Conservation (phyloP, 64 coral and sea anemone genomes). For the Stichodactyla helianthus region DNA sequence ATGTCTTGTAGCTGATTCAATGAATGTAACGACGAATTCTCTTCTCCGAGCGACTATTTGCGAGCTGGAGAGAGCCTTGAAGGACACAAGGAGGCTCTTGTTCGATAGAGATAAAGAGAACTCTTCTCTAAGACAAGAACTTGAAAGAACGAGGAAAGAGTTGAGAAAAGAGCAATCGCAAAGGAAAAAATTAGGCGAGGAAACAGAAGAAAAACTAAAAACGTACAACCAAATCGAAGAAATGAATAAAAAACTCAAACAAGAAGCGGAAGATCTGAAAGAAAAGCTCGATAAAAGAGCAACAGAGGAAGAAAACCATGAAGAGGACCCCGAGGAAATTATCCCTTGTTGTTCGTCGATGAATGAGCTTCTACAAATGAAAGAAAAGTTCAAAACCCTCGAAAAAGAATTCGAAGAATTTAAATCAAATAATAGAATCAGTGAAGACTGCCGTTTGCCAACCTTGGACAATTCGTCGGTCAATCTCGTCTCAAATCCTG, state of each 20-base stretch:
- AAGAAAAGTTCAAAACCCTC: constrained; percentile 68
- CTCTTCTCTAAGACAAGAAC: constrained; percentile 49
- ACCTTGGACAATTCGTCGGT: background rate
- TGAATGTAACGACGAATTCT: constrained; percentile 66
- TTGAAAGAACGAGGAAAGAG: constrained; percentile 82
- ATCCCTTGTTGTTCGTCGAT: constrained; percentile 89
- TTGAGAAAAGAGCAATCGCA: constrained; percentile 69
- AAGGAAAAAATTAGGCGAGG: constrained; percentile 54
- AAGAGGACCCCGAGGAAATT: constrained; percentile 65
- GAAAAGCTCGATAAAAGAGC: constrained; percentile 46
- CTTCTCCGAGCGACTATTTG: constrained; percentile 81
- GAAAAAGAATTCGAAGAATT: constrained; percentile 70
- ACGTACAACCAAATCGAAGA: constrained; percentile 33
- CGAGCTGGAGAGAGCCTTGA: constrained; percentile 81
- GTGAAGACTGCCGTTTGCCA: background rate
- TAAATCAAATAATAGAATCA: constrained; percentile 60
- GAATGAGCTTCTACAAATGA: constrained; percentile 77
- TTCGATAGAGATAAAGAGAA: constrained; percentile 81
- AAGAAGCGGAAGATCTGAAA: constrained; percentile 44
- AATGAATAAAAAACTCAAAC: constrained; percentile 36
- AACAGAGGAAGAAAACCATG: constrained; percentile 22
- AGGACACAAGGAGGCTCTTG: constrained; percentile 69
- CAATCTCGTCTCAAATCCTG: background rate
- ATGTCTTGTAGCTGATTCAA: constrained; percentile 46
- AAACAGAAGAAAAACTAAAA: constrained; percentile 49